Conservation (phyloP, 2,113 vertebrate species). For the Saguinus midas region DNA sequence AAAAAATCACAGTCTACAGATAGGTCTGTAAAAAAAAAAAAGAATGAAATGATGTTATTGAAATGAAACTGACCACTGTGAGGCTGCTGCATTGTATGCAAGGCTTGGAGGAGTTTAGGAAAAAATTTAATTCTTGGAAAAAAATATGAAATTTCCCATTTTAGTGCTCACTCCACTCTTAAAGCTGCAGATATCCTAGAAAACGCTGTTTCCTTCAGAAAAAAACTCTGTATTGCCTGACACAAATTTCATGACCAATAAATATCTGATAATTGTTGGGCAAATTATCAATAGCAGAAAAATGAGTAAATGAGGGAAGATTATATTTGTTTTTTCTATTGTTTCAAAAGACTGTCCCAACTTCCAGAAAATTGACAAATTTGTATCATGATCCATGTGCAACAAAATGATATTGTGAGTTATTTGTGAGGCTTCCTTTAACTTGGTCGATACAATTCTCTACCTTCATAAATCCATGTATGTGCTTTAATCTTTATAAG, state of each 20-base stretch:
- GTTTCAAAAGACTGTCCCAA: conserved; percentile 48
- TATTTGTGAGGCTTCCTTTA: conserved; percentile 75
- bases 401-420: conserved; percentile 62
- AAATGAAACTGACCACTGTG: conserved; percentile 90
- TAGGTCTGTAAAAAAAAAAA: conserved; percentile 85
- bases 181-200: conserved; percentile 88
- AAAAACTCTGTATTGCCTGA: conserved; percentile 27
- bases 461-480: conserved; percentile 68
- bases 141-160: conserved; percentile 68
- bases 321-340: background rate
- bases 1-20: conserved; percentile 84
- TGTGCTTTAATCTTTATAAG: conserved; percentile 66
- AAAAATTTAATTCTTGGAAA: conserved; percentile 68
- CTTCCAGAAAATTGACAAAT: conserved; percentile 59
- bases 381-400: conserved; percentile 55
- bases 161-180: conserved; percentile 71
- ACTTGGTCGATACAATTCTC: conserved; percentile 67
- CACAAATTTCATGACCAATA: background rate
- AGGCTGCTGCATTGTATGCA: conserved; percentile 90
- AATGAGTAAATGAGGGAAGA: background rate
- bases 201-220: conserved; percentile 77
- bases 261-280: background rate
- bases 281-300: background rate
- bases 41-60: conserved; percentile 85
- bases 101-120: conserved; percentile 86